Conservation (phyloP, 2,888 invertebrate species). For the Calephelis perditalis region DNA sequence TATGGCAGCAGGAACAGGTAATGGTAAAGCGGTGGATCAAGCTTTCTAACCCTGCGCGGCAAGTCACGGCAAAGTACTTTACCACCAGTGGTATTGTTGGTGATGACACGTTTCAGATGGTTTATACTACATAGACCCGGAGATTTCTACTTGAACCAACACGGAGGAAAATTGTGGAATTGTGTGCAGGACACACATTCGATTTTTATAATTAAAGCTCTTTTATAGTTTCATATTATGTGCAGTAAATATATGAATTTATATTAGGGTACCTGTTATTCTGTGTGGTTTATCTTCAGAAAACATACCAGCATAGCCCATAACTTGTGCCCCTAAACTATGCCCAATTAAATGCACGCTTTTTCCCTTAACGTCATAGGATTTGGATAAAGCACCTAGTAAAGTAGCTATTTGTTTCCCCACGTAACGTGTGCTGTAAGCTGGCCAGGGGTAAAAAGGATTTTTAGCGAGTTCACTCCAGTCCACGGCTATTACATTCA, state of each 20-base stretch:
- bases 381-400: conserved; percentile 39
- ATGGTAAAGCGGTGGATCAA: too few species aligned
- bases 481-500: conserved; percentile 72
- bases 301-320: conserved; percentile 78
- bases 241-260: too few species aligned
- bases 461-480: conserved; percentile 63
- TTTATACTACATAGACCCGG: too few species aligned
- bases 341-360: conserved; percentile 69
- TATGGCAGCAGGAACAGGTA: too few species aligned
- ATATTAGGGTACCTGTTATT: conserved; percentile 71
- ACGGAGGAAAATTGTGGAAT: too few species aligned
- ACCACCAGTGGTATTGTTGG: background rate
- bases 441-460: conserved; percentile 58
- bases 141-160: too few species aligned
- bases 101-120: background rate
- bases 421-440: conserved; percentile 60
- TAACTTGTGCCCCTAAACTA: conserved; percentile 79
- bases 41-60: too few species aligned
- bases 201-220: too few species aligned
- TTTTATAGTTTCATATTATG: too few species aligned
- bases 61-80: background rate
- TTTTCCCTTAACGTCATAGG: conserved; percentile 38
- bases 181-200: too few species aligned
- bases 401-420: conserved; percentile 54
- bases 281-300: conserved; percentile 59